These are phyloP conservation scores for Pomacea canaliculata DNA, from an alignment of 2,888 invertebrate genomes.

Conservation along the genomic window DNA sequence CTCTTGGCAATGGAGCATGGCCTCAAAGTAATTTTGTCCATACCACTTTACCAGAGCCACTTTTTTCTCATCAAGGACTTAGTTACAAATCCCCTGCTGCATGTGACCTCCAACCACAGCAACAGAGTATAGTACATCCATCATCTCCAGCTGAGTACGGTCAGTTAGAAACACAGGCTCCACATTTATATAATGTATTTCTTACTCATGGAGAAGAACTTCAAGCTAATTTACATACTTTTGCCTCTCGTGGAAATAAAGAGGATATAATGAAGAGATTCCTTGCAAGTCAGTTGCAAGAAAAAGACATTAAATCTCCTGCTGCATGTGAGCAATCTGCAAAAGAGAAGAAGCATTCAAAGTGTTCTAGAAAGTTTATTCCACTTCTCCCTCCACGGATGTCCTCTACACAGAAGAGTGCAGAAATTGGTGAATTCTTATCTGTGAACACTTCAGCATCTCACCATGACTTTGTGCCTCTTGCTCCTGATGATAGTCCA, in stretches of 20 bases:
- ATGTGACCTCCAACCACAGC: constrained; percentile 9
- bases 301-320: neutral
- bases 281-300: constrained; percentile 26
- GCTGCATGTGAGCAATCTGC: neutral
- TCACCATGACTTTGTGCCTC: constrained; percentile 28
- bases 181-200: neutral
- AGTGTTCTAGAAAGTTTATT: neutral
- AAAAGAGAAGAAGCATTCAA: neutral
- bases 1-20: too few relatives aligned
- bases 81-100: neutral
- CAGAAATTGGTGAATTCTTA: constrained; percentile 45
- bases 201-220: neutral
- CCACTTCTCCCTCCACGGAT: constrained; percentile 53
- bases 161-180: neutral
- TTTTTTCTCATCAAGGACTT: too few relatives aligned
- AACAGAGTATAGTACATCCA: neutral
- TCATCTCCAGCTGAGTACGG: neutral
- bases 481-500: constrained; percentile 37
- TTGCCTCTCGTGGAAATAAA: constrained; percentile 20
- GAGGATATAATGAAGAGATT: constrained; percentile 27
- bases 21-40: too few relatives aligned
- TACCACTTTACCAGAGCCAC: too few relatives aligned
- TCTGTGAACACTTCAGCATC: constrained; percentile 29
- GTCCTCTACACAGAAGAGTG: constrained; percentile 62
- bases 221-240: too few relatives aligned